Evolutionary conservation across 2,888 invertebrate genomes (phyloP).

Genomic region (Subacronicta megacephala): DNA sequence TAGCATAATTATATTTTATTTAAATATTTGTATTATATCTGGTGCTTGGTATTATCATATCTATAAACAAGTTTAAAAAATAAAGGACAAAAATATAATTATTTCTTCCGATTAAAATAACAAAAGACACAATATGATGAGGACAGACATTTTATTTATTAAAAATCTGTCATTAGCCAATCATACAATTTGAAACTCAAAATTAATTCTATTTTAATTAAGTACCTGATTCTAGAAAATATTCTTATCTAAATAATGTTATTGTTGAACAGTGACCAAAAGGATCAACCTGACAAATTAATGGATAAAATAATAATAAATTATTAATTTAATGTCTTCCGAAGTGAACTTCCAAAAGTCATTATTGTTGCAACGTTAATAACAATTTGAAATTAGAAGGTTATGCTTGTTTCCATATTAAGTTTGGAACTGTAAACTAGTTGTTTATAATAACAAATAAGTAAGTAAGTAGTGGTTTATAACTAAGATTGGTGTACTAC

Average conservation of each 20-base stretch:
- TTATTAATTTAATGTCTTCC: conserved; percentile 29
- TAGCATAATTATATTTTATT: too few relatives aligned
- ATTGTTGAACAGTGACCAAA: conserved; percentile 30
- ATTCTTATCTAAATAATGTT: conserved; percentile 2
- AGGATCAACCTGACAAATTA: conserved; percentile 39
- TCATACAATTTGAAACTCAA: background rate
- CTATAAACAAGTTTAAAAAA: too few relatives aligned
- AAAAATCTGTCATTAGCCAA: too few relatives aligned
- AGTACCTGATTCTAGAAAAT: conserved; percentile 18
- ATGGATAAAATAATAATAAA: conserved; percentile 40
- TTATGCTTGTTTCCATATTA: too few relatives aligned
- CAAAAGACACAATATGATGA: too few relatives aligned
- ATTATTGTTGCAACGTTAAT: conserved; percentile 11
- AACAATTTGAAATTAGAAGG: background rate
- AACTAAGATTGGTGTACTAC: background rate
- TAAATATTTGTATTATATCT: too few relatives aligned
- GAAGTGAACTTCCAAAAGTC: conserved; percentile 15
- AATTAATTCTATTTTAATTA: conserved; percentile 10
- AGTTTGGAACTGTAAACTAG: background rate
- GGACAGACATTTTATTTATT: too few relatives aligned
- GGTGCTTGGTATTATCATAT: too few relatives aligned
- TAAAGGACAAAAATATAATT: too few relatives aligned
- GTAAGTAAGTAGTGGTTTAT: too few relatives aligned
- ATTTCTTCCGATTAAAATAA: too few relatives aligned
- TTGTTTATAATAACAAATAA: background rate